Conservation (phyloP, 2,888 invertebrate species). For the Flabesymbios commensalis region DNA sequence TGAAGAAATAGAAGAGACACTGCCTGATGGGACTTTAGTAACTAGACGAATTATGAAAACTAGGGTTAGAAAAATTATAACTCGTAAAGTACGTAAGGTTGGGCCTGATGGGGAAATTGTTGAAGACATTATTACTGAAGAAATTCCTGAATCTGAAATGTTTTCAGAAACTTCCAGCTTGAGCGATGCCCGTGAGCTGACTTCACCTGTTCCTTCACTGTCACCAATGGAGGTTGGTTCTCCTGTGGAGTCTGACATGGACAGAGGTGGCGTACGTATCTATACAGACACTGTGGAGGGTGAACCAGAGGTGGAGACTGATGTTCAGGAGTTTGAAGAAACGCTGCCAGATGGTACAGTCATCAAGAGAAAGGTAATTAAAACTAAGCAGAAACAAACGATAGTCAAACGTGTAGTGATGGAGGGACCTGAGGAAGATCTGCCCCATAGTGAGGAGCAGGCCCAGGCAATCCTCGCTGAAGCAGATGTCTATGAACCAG, state of each 20-base stretch:
- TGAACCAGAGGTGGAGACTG: conserved; percentile 36
- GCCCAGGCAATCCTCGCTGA: conserved; percentile 25
- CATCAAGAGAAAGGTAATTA: conserved; percentile 43
- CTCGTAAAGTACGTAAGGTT: conserved; percentile 9
- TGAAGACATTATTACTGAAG: conserved; percentile 15
- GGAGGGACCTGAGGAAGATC: conserved; percentile 39
- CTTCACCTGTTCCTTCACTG: conserved; percentile 2
- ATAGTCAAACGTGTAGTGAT: conserved; percentile 38
- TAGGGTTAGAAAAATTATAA: conserved; percentile 1
- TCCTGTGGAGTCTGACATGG: conserved; percentile 2
- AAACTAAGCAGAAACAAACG: conserved; percentile 46
- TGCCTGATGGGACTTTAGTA: conserved; percentile 7
- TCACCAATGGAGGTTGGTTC: not conserved
- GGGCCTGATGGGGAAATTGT: conserved; percentile 16
- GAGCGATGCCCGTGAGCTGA: not conserved
- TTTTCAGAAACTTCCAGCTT: not conserved
- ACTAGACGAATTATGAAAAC: not conserved
- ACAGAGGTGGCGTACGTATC: conserved; percentile 16
- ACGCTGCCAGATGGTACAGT: conserved; percentile 37
- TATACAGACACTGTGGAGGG: conserved; percentile 38
- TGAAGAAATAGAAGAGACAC: not conserved
- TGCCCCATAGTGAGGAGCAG: conserved; percentile 31
- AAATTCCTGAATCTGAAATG: conserved; percentile 12
- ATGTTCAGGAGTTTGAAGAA: conserved; percentile 40
- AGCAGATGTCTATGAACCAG: conserved; percentile 2